Evolutionary conservation across 2,797 vertebrate genomes (phyloP), one percentile per base, ranked within the genome.

Genomic region (Periophthalmus magnuspinnatus): DNA sequence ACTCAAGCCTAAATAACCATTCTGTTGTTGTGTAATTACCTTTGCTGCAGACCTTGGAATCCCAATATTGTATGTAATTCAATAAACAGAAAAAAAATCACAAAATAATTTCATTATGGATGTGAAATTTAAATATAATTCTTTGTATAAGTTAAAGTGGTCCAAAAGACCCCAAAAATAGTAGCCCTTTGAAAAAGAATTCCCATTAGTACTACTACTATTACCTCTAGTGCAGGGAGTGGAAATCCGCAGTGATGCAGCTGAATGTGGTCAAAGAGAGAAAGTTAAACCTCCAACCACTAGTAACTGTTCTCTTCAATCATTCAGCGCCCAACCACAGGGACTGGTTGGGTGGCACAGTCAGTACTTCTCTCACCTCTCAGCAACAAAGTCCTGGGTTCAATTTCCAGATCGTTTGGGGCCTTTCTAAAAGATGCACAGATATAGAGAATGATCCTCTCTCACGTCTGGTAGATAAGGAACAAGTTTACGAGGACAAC

Each of bases 251-350:
- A 55, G 21, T 55, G 52, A 55, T 22, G 21, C 52, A 55, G 21
- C 52, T 24, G 10, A 55, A 22, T 55, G 21, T 55, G 52, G 52
- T 22, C 52, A 22, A 13, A 22, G 52, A 55, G 52, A 55, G 58
- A 21, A 60, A 60, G 58, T 19, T 34, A 60, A 34, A 36, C 58
- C 58, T 60, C 58, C 19, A 36, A 36, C 32, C 58, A n/a, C 58
- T 8, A 19, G 58, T 60, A 60, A 36, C 58, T 34, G 58, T 60
- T 58, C 58, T 60, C 58, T 60, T 34, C 58, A 60, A 60, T 60
- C 58, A 60, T 60, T 60, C 58, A 60, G 58, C 32, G 19, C 9
- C 57, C 16, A 17, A 58, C 56, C 58, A 36, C 58, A 60, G 3
- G 33, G 33, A 34, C 58, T 5, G 6, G 24, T 6, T 58, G 3